Evolutionary conservation across 2,888 invertebrate species (phyloP).

Genomic region (Geophilus truncorum): DNA sequence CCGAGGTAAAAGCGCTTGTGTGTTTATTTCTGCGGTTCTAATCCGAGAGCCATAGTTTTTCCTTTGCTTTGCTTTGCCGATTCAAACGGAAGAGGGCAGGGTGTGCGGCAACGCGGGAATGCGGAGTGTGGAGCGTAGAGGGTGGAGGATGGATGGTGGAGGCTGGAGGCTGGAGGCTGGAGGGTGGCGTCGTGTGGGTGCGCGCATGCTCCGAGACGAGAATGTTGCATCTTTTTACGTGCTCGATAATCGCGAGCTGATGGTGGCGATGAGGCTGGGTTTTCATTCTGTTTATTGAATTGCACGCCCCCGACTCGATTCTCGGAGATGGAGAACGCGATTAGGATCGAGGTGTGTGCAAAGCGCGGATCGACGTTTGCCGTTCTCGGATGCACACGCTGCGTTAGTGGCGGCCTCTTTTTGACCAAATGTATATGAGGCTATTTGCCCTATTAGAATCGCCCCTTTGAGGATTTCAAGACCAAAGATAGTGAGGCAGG

Average conservation of each 20-base stretch:
- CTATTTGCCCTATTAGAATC: slow-evolving; percentile 1
- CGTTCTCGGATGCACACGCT: too few species aligned
- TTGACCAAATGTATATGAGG: background rate
- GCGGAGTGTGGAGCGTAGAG: too few species aligned
- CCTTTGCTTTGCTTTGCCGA: background rate
- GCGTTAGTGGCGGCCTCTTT: background rate
- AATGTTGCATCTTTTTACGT: slow-evolving; percentile 12
- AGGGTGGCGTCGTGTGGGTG: too few species aligned
- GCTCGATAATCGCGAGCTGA: slow-evolving; percentile 1
- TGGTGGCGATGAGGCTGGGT: slow-evolving; percentile 4
- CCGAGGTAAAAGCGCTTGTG: slow-evolving; percentile 5
- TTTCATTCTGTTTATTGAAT: slow-evolving; percentile 18
- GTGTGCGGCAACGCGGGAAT: too few species aligned
- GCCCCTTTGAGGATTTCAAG: background rate
- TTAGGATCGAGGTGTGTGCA: background rate
- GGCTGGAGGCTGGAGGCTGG: too few species aligned
- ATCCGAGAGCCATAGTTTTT: background rate
- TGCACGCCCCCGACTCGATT: background rate
- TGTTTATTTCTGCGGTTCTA: slow-evolving; percentile 16
- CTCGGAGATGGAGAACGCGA: slow-evolving; percentile 4
- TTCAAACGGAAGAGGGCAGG: background rate
- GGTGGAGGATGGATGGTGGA: too few species aligned
- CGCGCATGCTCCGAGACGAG: background rate
- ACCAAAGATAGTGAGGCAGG: background rate
- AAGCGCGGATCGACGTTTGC: too few species aligned